Percentiles rank a stretch among this genome's conserved stretches.
These are phyloP conservation scores for Yponomeuta plumbellus DNA, from an alignment of 2,888 invertebrate genomes.

Conservation along the genomic window DNA sequence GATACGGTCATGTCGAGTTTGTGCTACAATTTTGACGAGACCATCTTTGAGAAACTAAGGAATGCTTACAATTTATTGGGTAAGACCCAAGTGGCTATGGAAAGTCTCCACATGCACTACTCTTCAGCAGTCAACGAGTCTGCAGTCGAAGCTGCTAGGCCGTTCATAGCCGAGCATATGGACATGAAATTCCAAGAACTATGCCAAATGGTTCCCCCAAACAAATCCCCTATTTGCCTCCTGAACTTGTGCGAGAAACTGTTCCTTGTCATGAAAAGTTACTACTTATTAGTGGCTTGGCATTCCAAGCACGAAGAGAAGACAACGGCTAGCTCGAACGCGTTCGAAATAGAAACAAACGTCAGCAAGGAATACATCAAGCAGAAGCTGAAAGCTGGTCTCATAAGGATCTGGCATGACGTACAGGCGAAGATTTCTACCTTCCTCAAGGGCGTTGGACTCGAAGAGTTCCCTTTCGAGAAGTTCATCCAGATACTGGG, in stretches of 20 bases:
- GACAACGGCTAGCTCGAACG: constrained; percentile 37
- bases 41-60: constrained; percentile 88
- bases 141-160: constrained; percentile 78
- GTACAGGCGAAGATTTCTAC: constrained; percentile 93
- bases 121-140: constrained; percentile 93
- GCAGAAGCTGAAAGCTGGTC: constrained; percentile 92
- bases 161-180: constrained; percentile 52
- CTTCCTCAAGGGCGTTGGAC: constrained; percentile 85
- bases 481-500: constrained; percentile 94
- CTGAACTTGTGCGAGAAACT: constrained; percentile 91
- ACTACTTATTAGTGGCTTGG: constrained; percentile 86
- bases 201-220: constrained; percentile 77
- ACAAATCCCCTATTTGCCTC: constrained; percentile 79
- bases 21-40: constrained; percentile 83
- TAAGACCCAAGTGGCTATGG: constrained; percentile 94
- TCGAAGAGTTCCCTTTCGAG: constrained; percentile 93
- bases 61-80: constrained; percentile 92
- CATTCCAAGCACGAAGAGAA: constrained; percentile 76
- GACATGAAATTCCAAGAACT: constrained; percentile 85
- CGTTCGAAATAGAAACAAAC: constrained; percentile 78
- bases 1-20: constrained; percentile 91
- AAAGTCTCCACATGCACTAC: constrained; percentile 96
- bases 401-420: constrained; percentile 93
- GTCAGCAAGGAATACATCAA: constrained; percentile 87
- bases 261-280: constrained; percentile 88